Conservation (phyloP, 1,140 invertebrate genomes). For the Propsilocerus akamusi region DNA sequence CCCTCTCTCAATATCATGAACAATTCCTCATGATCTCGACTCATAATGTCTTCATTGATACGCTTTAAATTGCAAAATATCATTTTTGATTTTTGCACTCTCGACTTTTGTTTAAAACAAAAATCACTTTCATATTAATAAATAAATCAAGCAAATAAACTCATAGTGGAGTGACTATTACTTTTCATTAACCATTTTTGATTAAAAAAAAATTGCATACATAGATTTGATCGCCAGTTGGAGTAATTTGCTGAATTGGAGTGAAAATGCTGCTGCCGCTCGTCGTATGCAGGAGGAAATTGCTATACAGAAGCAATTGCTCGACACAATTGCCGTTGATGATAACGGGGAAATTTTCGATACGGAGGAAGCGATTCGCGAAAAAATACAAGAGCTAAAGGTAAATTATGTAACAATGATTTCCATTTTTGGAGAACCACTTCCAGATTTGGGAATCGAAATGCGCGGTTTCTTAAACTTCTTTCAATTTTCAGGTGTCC, state of each 20-base stretch:
- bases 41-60: no score
- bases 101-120: no score
- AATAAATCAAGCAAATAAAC: no score
- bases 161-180: no score
- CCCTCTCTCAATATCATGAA: no score
- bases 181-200: no score
- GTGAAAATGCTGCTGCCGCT: slow-evolving; percentile 22
- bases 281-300: slow-evolving; percentile 22
- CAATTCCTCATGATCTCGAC: no score
- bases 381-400: slow-evolving; percentile 20
- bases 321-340: slow-evolving; percentile 17
- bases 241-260: slow-evolving; percentile 22
- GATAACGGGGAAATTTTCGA: slow-evolving; percentile 17
- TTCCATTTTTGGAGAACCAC: background rate
- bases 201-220: no score
- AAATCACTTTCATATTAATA: no score
- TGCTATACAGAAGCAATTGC: slow-evolving; percentile 15
- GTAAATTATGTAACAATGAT: slow-evolving; percentile 9
- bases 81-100: no score
- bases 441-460: background rate
- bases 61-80: no score
- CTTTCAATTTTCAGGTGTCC: background rate
- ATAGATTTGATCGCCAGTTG: slow-evolving; percentile 21
- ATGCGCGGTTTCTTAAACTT: background rate
- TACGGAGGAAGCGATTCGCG: slow-evolving; percentile 21